Base-by-base conservation (phyloP, 2,888 invertebrate species). In the Lacanobia wlatinum region DNA sequence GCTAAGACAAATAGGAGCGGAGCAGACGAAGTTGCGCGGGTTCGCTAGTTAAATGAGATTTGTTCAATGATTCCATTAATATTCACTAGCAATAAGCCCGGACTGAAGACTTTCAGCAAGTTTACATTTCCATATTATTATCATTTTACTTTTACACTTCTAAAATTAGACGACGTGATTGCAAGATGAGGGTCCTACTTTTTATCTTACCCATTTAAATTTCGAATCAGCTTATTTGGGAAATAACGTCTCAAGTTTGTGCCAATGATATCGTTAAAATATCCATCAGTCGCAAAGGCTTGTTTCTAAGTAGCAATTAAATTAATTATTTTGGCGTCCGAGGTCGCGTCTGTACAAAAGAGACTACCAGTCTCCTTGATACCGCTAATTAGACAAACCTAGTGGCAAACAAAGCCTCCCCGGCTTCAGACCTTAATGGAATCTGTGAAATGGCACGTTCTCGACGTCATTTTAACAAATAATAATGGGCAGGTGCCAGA, bases 301-400 rank as follows among this genome's bases (percentile, higher is more conserved):
- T 83, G 70, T 70, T 74, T 81, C 76, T 78, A 78, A 81, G 76
- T 81, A 80, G 79, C 85, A 89, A 90, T 90, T 90, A 87, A 87
- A 86, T 86, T 76, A 90, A 88, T 92, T 87, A 89, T 88, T 88
- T 87, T 86, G 84, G 80, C 86, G 79, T 76, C 65, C 62, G 77
- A 76, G 72, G 73, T 74, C 73, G 76, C 80, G 68, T 83, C 77
- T 73, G 73, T 77, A 87, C 86, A 87, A 84, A 87, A 82, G 81
- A 80, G 78, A 59, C 79, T 75, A 75, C 73, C 75, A 76, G 81
- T 81, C 79, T 84, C 80, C 86, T 88, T 89, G 89, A 92, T 91
- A 90, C 89, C 85, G 88, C 89, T 92, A 92, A 94, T 93, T 93
- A 92, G 88, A 89, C 85, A 84, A 87, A 87, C 88, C 82, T 88